A percentile compares a stretch with the other conserved stretches of the same genome.
phyloP scores from a whole-genome alignment of 2,797 vertebrate genomes.

The Vireo griseus region DNA sequence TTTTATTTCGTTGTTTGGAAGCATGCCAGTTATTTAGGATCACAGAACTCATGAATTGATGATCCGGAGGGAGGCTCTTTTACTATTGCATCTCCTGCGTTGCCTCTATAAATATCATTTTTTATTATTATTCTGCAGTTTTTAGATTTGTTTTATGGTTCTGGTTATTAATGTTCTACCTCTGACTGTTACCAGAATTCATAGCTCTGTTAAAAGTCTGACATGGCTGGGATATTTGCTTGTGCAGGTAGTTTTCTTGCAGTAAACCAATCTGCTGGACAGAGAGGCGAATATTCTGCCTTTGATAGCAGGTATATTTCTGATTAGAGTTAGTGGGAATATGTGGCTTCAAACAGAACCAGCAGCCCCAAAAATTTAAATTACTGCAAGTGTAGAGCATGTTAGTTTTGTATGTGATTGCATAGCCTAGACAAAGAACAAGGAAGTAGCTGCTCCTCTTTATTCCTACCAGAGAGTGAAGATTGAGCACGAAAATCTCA shows the following conservation, averaged over 20 bases:
- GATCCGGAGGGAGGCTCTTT: neutral
- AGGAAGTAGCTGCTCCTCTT: neutral
- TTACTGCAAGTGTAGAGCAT: neutral
- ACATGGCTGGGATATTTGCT: conserved; percentile 33
- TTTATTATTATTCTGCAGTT: conserved; percentile 45
- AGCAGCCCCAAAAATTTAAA: neutral
- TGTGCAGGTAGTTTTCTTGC: neutral
- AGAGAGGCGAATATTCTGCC: neutral
- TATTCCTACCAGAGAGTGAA: neutral
- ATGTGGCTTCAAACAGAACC: neutral
- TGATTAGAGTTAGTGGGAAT: neutral
- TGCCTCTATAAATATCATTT: conserved; percentile 51
- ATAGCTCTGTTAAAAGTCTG: conserved; percentile 40
- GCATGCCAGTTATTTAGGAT: neutral
- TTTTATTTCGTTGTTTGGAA: conserved; percentile 22
- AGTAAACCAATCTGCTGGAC: conserved; percentile 41
- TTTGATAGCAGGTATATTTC: neutral
- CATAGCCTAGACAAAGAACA: neutral
- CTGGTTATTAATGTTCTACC: conserved; percentile 40
- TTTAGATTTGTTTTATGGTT: conserved; percentile 59
- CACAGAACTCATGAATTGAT: neutral
- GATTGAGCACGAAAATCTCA: neutral
- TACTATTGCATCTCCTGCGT: neutral
- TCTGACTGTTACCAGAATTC: conserved; percentile 44
- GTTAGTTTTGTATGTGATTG: neutral